Percentiles rank a stretch among this genome's conserved stretches.
These are phyloP conservation scores for Syrrhaptes paradoxus DNA, from an alignment of 2,113 vertebrate species.

Conservation along the genomic window DNA sequence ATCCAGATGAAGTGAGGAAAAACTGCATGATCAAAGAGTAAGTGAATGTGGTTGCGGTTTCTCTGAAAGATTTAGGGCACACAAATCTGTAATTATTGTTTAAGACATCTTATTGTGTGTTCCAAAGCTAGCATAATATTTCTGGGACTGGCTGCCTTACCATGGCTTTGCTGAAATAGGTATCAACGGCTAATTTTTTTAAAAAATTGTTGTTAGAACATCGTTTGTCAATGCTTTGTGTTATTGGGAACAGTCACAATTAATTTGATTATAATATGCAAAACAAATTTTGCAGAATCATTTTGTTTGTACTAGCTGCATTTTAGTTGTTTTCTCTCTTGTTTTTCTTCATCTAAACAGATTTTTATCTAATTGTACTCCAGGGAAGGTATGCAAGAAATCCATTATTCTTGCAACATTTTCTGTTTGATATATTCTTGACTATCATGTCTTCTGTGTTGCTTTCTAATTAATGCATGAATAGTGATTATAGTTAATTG, in stretches of 20 bases:
- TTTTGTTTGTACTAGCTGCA: background rate
- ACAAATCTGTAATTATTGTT: background rate
- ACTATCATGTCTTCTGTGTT: slow-evolving; percentile 17
- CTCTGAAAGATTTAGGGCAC: slow-evolving; percentile 37
- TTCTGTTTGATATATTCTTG: slow-evolving; percentile 27
- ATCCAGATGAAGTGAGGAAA: background rate
- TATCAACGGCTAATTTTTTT: background rate
- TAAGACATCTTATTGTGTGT: background rate
- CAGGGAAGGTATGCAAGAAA: slow-evolving; percentile 46
- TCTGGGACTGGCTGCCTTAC: background rate
- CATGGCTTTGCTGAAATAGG: background rate
- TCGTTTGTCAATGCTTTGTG: background rate
- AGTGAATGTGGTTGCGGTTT: background rate
- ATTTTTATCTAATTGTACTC: slow-evolving; percentile 65
- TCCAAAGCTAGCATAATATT: background rate
- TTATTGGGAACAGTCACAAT: background rate
- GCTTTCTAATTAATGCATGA: slow-evolving; percentile 54
- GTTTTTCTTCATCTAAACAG: slow-evolving; percentile 45
- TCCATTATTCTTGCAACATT: slow-evolving; percentile 17
- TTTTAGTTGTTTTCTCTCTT: background rate
- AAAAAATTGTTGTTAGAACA: fast-evolving
- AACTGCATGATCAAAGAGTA: background rate
- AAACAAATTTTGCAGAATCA: background rate
- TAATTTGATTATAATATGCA: background rate
- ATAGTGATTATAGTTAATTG: slow-evolving; percentile 48